Evolutionary conservation across 2,113 vertebrate genomes (phyloP).

Genomic region (Seriola quinqueradiata): DNA sequence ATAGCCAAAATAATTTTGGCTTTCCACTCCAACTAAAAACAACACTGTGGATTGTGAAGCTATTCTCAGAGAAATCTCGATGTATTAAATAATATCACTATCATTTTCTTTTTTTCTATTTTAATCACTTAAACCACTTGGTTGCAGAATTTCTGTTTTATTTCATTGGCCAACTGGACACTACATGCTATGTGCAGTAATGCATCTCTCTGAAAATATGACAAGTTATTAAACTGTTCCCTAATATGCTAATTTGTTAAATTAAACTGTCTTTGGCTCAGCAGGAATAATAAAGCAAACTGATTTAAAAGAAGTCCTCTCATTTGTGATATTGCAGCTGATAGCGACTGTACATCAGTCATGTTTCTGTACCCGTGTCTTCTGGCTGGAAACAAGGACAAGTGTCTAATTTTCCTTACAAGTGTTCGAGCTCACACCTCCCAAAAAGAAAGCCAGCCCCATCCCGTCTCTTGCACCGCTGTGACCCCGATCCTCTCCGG

Average conservation of each 20-base stretch:
- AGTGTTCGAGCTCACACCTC: constrained; percentile 40
- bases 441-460: constrained; percentile 50
- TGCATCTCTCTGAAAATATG: constrained; percentile 75
- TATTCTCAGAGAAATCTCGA: constrained; percentile 19
- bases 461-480: constrained; percentile 50
- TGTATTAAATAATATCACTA: constrained; percentile 52
- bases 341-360: constrained; percentile 66
- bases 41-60: constrained; percentile 14
- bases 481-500: constrained; percentile 66
- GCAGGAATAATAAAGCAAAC: constrained; percentile 75
- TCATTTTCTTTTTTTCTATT: constrained; percentile 53
- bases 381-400: constrained; percentile 60
- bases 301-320: constrained; percentile 76
- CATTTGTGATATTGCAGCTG: constrained; percentile 64
- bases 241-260: constrained; percentile 79
- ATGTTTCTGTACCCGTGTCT: constrained; percentile 53
- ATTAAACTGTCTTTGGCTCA: constrained; percentile 72
- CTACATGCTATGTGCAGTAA: constrained; percentile 62
- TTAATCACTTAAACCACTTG: constrained; percentile 60
- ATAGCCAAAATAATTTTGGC: not conserved
- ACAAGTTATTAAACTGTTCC: constrained; percentile 75
- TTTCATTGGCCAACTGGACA: constrained; percentile 75
- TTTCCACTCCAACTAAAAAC: not conserved
- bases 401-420: constrained; percentile 56
- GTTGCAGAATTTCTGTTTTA: constrained; percentile 68